Evolutionary conservation across 2,113 vertebrate species (phyloP).

Genomic region (Phaethornis superciliosus): DNA sequence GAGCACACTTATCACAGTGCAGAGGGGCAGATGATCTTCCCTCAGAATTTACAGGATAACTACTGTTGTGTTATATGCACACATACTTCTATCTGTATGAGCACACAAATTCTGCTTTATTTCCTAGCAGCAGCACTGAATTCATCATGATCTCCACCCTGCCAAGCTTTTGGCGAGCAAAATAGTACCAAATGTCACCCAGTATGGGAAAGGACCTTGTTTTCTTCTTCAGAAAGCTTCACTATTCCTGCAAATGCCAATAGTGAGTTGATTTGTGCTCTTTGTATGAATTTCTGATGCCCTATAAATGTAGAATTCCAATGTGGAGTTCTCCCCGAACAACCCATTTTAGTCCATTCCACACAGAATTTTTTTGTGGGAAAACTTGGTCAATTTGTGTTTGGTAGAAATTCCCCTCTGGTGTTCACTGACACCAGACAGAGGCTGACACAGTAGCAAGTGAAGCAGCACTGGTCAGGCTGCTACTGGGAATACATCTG

Average conservation of each 20-base stretch:
- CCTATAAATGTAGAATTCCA: constrained; percentile 17
- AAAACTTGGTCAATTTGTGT: not conserved
- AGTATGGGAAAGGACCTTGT: not conserved
- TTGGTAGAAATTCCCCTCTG: not conserved
- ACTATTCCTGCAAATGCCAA: not conserved
- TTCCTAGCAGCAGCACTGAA: not conserved
- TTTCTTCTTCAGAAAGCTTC: constrained; percentile 16
- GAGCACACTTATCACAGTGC: fast-evolving
- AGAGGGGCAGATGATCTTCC: not conserved
- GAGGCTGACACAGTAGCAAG: not conserved
- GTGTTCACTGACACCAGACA: not conserved
- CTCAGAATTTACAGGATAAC: not conserved
- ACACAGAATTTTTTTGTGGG: not conserved
- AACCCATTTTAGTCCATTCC: not conserved
- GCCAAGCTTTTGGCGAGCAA: not conserved
- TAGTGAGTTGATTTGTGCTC: not conserved
- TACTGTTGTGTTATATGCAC: not conserved
- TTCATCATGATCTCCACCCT: not conserved
- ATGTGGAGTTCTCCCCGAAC: not conserved
- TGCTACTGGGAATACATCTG: not conserved
- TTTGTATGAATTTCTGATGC: not conserved
- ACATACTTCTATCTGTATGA: not conserved
- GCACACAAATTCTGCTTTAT: not conserved
- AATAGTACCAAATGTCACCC: not conserved
- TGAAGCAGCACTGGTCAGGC: not conserved